Conservation (phyloP, 2,113 vertebrate species). For the Callipepla squamata region DNA sequence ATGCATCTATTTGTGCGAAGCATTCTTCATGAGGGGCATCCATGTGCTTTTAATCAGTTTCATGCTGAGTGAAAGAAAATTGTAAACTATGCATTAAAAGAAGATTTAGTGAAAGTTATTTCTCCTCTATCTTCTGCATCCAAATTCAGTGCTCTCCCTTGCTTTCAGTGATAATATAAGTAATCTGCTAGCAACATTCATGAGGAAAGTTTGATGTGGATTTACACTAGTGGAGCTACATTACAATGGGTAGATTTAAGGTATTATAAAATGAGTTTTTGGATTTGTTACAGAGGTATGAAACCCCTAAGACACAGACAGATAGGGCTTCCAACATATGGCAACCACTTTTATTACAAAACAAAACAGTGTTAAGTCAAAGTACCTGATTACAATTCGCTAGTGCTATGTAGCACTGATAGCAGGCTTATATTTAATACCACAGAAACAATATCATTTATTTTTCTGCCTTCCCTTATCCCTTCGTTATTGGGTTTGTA, state of each 20-base stretch:
- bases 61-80: slow-evolving; percentile 82
- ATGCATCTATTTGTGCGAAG: slow-evolving; percentile 65
- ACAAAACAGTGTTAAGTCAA: slow-evolving; percentile 92
- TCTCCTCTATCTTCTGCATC: slow-evolving; percentile 80
- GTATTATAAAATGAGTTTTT: slow-evolving; percentile 91
- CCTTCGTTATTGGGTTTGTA: slow-evolving; percentile 88
- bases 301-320: slow-evolving; percentile 80
- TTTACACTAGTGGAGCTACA: slow-evolving; percentile 91
- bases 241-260: slow-evolving; percentile 97
- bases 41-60: slow-evolving; percentile 82
- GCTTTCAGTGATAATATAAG: slow-evolving; percentile 77
- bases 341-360: slow-evolving; percentile 87
- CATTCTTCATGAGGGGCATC: slow-evolving; percentile 68
- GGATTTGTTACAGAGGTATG: slow-evolving; percentile 87
- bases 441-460: slow-evolving; percentile 98
- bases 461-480: slow-evolving; percentile 93
- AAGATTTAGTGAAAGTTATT: slow-evolving; percentile 84
- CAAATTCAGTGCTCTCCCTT: slow-evolving; percentile 80
- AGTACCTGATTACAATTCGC: slow-evolving; percentile 99
- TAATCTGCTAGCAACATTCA: slow-evolving; percentile 84
- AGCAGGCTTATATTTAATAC: slow-evolving; percentile 94
- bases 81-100: slow-evolving; percentile 84
- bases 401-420: slow-evolving; percentile 89
- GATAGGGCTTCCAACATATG: slow-evolving; percentile 86
- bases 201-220: slow-evolving; percentile 89